These are phyloP conservation scores for Poeciliopsis occidentalis DNA, from an alignment of 2,113 vertebrate species.

Conservation along the genomic window DNA sequence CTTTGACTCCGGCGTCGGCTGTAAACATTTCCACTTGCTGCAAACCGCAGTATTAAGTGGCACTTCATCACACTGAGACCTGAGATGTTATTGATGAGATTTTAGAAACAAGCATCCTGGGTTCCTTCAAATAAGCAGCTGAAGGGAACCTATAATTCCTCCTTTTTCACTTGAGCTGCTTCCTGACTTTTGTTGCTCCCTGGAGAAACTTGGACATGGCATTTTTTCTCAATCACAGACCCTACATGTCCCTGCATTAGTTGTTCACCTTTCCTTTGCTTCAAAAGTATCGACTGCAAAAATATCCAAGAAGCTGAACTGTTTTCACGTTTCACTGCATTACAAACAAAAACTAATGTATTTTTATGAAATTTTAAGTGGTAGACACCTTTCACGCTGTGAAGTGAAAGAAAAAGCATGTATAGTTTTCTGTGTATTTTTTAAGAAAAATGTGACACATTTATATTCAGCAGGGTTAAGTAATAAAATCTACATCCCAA, in stretches of 20 bases:
- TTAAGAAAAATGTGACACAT: too few species aligned
- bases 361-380: too few species aligned
- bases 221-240: conserved; percentile 36
- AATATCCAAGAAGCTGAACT: too few species aligned
- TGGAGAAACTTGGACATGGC: conserved; percentile 31
- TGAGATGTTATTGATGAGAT: conserved; percentile 56
- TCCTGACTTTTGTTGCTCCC: conserved; percentile 47
- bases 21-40: conserved; percentile 52
- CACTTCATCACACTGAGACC: conserved; percentile 62
- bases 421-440: too few species aligned
- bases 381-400: too few species aligned
- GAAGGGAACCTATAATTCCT: conserved; percentile 53
- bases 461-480: too few species aligned
- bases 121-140: conserved; percentile 48
- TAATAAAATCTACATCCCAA: too few species aligned
- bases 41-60: conserved; percentile 47
- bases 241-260: neutral
- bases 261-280: conserved; percentile 2
- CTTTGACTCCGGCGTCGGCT: conserved; percentile 32
- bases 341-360: too few species aligned
- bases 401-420: too few species aligned
- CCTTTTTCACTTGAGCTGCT: conserved; percentile 22
- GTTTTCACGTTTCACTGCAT: too few species aligned
- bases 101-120: conserved; percentile 54
- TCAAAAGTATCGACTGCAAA: neutral